These are phyloP conservation scores for Botia kubotai DNA, from an alignment of 2,797 vertebrate species.

Conservation along the genomic window DNA sequence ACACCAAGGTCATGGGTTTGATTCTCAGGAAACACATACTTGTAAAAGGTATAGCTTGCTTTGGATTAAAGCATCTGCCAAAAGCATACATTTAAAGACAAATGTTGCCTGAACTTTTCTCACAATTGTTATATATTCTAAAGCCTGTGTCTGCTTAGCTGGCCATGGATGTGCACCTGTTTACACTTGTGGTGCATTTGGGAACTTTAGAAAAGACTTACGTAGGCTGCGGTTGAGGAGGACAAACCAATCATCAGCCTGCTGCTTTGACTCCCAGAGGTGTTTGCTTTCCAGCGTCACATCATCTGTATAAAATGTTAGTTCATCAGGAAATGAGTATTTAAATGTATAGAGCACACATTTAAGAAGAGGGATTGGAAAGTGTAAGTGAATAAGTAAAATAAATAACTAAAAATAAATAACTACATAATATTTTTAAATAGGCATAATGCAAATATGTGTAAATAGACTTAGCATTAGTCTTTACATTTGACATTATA, in stretches of 20 bases:
- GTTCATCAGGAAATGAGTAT: not conserved
- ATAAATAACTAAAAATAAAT: no score
- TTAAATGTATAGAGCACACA: not conserved
- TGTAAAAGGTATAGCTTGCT: not conserved
- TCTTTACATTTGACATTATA: no score
- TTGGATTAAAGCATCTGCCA: no score
- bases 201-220: slow-evolving; percentile 28
- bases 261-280: slow-evolving; percentile 54
- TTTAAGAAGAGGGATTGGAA: no score
- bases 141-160: not conserved
- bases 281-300: slow-evolving; percentile 48
- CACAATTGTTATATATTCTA: no score
- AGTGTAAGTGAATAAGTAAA: no score
- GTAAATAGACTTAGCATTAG: no score
- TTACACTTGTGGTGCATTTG: slow-evolving; percentile 34
- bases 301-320: slow-evolving; percentile 35
- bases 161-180: no score
- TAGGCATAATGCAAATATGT: no score
- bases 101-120: not conserved
- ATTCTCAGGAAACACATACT: not conserved
- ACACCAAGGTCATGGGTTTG: not conserved
- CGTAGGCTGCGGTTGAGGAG: slow-evolving; percentile 62
- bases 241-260: slow-evolving; percentile 74
- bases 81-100: not conserved
- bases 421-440: no score